phyloP scores from a whole-genome alignment of 2,797 vertebrate species.

The Argyrosomus regius region DNA sequence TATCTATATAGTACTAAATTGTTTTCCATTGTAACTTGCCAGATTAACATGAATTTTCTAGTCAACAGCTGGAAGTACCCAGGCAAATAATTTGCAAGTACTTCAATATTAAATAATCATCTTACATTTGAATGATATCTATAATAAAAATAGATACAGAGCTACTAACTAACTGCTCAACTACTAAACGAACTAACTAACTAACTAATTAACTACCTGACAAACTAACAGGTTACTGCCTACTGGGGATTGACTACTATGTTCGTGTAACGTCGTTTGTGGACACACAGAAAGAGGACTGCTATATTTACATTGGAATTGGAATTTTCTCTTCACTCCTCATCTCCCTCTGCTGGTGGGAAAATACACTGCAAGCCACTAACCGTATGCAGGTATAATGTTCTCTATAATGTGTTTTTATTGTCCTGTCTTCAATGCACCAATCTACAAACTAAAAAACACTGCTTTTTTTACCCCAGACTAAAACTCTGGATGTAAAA shows the following conservation, averaged over 20 bases:
- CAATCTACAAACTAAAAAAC: neutral
- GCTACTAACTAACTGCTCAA: neutral
- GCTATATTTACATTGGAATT: slow-evolving; percentile 74
- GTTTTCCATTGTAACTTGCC: neutral
- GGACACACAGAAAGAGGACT: neutral
- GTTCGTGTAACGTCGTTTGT: slow-evolving; percentile 72
- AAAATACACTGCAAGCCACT: slow-evolving; percentile 85
- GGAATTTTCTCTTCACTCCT: slow-evolving; percentile 83
- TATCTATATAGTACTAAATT: too few species aligned
- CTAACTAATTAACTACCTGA: neutral
- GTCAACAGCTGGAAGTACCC: neutral
- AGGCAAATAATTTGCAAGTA: neutral
- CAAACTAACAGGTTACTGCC: slow-evolving; percentile 78
- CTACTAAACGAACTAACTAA: neutral
- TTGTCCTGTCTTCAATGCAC: neutral
- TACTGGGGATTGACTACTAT: slow-evolving; percentile 81
- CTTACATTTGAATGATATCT: neutral
- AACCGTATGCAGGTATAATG: slow-evolving; percentile 72
- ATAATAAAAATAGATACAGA: slow-evolving; percentile 5
- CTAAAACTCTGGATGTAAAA: neutral
- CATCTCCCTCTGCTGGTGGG: slow-evolving; percentile 88
- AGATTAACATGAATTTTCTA: neutral
- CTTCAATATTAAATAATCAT: neutral
- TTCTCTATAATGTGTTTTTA: neutral
- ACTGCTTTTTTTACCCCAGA: neutral